These are phyloP conservation scores for Scaptomyza cyrtandrae DNA, from an alignment of 2,888 invertebrate genomes.

Conservation along the genomic window DNA sequence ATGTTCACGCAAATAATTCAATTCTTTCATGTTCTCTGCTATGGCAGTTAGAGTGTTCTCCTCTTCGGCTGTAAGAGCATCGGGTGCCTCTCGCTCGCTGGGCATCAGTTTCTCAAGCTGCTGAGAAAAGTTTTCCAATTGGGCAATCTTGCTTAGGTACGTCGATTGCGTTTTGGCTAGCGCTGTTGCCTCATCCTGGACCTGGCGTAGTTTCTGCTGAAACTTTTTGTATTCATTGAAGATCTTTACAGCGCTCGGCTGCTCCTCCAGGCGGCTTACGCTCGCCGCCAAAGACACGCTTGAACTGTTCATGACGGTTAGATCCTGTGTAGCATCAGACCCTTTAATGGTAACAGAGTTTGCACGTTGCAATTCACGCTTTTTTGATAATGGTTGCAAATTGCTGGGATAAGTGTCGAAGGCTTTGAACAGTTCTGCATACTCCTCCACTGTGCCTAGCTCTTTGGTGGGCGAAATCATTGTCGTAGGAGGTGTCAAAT, in stretches of 20 bases:
- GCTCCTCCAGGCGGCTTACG: slow-evolving; percentile 48
- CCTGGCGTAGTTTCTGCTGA: slow-evolving; percentile 62
- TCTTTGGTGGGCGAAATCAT: slow-evolving; percentile 53
- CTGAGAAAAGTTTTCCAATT: slow-evolving; percentile 72
- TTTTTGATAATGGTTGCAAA: slow-evolving; percentile 68
- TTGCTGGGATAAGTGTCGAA: slow-evolving; percentile 81
- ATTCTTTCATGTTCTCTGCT: slow-evolving; percentile 71
- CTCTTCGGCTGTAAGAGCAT: slow-evolving; percentile 71
- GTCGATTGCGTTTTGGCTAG: slow-evolving; percentile 46
- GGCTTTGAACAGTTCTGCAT: slow-evolving; percentile 72
- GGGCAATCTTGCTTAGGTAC: slow-evolving; percentile 62
- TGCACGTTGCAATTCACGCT: slow-evolving; percentile 66
- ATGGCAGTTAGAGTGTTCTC: slow-evolving; percentile 57
- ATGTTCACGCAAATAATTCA: slow-evolving; percentile 72
- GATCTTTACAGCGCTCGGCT: slow-evolving; percentile 58
- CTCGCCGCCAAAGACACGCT: slow-evolving; percentile 37
- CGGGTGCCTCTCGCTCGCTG: slow-evolving; percentile 31
- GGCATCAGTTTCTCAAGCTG: slow-evolving; percentile 77
- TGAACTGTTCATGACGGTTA: slow-evolving; percentile 7
- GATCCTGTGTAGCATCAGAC: slow-evolving; percentile 41
- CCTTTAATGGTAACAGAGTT: slow-evolving; percentile 59
- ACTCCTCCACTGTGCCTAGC: slow-evolving; percentile 62
- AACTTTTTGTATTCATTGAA: slow-evolving; percentile 75
- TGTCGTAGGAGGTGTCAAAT: slow-evolving; percentile 54
- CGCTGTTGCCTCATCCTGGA: slow-evolving; percentile 51